Evolutionary conservation across 2,113 vertebrate species (phyloP).

Genomic region (Melanerpes aurifrons): DNA sequence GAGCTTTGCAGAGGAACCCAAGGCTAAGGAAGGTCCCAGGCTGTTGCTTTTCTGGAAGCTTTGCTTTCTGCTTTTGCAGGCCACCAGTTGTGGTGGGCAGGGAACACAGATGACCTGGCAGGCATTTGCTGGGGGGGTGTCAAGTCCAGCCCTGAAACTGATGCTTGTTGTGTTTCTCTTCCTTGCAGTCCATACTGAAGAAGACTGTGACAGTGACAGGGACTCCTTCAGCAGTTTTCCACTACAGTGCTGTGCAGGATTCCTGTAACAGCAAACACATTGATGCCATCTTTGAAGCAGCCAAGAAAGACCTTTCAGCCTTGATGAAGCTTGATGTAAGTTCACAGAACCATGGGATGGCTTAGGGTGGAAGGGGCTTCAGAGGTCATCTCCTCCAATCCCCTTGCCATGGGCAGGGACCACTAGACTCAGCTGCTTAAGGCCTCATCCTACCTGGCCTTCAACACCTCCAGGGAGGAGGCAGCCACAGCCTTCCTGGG

Average conservation of each 20-base stretch:
- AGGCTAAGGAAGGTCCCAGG: neutral
- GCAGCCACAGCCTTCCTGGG: too few relatives aligned
- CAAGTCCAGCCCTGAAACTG: neutral
- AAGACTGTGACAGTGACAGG: conserved; percentile 84
- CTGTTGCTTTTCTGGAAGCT: neutral
- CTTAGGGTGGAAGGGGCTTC: too few relatives aligned
- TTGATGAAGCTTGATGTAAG: conserved; percentile 89
- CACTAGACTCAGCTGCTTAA: too few relatives aligned
- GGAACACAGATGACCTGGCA: neutral
- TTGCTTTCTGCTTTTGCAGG: neutral
- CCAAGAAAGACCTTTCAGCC: conserved; percentile 89
- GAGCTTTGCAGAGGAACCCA: neutral
- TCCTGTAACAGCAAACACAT: conserved; percentile 73
- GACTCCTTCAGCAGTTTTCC: conserved; percentile 83
- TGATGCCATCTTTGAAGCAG: conserved; percentile 87
- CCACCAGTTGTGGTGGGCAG: neutral
- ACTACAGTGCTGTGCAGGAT: conserved; percentile 76
- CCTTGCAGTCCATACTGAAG: conserved; percentile 82
- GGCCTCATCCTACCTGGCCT: too few relatives aligned
- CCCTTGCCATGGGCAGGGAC: too few relatives aligned
- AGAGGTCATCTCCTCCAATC: too few relatives aligned
- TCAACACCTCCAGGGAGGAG: too few relatives aligned
- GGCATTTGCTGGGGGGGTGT: neutral
- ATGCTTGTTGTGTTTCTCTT: neutral
- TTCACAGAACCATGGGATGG: neutral